Conservation (phyloP, 2,113 vertebrate genomes). For the Pterophyllum scalare region DNA sequence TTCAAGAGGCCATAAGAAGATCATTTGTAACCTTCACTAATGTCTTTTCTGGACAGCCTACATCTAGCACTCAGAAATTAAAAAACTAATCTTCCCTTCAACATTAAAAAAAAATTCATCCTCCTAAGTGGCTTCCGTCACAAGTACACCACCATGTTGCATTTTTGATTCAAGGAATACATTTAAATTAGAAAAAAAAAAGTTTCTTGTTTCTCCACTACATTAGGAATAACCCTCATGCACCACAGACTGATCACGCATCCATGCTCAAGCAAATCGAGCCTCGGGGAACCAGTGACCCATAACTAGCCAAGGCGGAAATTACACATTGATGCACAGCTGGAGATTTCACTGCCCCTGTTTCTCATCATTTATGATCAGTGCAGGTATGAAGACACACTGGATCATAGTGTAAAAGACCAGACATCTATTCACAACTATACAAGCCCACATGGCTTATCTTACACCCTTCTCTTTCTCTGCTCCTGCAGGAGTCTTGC, state of each 20-base stretch:
- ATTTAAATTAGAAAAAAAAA: background rate
- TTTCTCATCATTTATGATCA: conserved; percentile 38
- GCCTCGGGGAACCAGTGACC: conserved; percentile 32
- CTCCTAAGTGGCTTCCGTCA: background rate
- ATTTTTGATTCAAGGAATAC: background rate
- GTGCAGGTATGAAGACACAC: conserved; percentile 44
- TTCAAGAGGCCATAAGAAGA: too few species aligned
- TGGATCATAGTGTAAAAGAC: conserved; percentile 4
- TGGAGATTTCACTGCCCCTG: conserved; percentile 42
- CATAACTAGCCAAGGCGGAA: conserved; percentile 32
- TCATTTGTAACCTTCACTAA: too few species aligned
- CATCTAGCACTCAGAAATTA: too few species aligned
- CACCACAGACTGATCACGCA: conserved; percentile 22
- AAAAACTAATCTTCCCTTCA: too few species aligned
- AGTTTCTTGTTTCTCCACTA: background rate
- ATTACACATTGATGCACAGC: conserved; percentile 51
- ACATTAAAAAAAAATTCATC: background rate
- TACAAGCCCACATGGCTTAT: conserved; percentile 30
- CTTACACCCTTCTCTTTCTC: conserved; percentile 50
- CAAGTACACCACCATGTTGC: background rate
- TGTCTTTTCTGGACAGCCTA: too few species aligned
- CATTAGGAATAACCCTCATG: background rate
- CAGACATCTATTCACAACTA: conserved; percentile 47
- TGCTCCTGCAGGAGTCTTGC: conserved; percentile 27
- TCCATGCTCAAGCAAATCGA: conserved; percentile 22